Percentiles rank a stretch among this genome's conserved stretches.
Conservation (phyloP, 2,113 vertebrate species). For the Dendropsophus ebraccatus region DNA sequence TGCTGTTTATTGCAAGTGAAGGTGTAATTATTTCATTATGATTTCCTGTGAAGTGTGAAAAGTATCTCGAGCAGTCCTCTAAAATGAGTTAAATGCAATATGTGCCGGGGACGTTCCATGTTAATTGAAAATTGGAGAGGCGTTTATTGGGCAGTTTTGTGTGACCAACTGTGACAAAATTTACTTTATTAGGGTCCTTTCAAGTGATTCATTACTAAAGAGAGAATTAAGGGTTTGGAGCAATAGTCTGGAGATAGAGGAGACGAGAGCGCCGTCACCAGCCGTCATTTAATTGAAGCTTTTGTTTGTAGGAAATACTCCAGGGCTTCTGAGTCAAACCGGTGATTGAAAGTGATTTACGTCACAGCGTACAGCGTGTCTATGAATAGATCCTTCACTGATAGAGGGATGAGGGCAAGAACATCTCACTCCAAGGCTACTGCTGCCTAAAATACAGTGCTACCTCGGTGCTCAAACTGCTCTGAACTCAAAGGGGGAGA, state of each 20-base stretch:
- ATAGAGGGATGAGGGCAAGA: not conserved
- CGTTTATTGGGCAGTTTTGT: slow-evolving; percentile 76
- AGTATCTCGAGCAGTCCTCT: slow-evolving; percentile 80
- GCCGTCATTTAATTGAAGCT: not conserved
- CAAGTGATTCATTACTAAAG: slow-evolving; percentile 65
- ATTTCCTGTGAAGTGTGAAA: slow-evolving; percentile 86
- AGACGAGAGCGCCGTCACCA: not conserved
- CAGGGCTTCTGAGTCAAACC: not conserved
- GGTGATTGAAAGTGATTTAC: not conserved
- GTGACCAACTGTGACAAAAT: slow-evolving; percentile 78
- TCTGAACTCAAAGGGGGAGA: too few relatives aligned
- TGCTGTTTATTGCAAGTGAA: slow-evolving; percentile 73
- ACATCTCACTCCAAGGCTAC: too few relatives aligned
- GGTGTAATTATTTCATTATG: slow-evolving; percentile 84
- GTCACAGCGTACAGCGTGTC: not conserved
- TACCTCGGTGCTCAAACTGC: too few relatives aligned
- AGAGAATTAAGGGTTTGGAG: slow-evolving; percentile 68
- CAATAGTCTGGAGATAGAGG: slow-evolving; percentile 39
- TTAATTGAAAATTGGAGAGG: slow-evolving; percentile 81
- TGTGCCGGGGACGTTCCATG: slow-evolving; percentile 75
- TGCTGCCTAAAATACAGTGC: too few relatives aligned
- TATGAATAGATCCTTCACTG: not conserved
- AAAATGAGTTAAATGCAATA: slow-evolving; percentile 83
- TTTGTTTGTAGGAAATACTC: not conserved
- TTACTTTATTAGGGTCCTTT: slow-evolving; percentile 72